phyloP scores from a whole-genome alignment of 2,888 invertebrate species.

The Sipha maydis region DNA sequence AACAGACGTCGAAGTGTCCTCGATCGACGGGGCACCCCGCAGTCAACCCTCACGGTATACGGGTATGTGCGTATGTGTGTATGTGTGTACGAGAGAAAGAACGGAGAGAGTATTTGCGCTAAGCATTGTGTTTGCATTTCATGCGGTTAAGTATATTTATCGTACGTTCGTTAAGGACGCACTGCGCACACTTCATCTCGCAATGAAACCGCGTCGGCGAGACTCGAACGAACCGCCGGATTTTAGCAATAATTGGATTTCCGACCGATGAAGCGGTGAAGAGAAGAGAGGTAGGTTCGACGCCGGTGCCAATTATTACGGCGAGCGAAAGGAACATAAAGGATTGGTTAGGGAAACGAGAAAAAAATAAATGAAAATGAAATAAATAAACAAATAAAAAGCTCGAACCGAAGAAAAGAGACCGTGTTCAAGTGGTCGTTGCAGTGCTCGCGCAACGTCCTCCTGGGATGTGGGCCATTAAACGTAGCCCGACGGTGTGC shows the following conservation, averaged over 20 bases:
- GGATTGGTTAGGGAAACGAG: not conserved
- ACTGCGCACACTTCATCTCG: not conserved
- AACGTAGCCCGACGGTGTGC: conserved; percentile 13
- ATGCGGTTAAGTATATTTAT: not conserved
- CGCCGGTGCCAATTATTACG: conserved; percentile 49
- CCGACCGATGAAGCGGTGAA: not conserved
- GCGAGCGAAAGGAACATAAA: conserved; percentile 1
- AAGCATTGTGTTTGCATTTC: conserved; percentile 1
- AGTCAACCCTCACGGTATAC: not conserved
- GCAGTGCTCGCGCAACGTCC: conserved; percentile 33
- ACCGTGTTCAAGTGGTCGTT: conserved; percentile 56
- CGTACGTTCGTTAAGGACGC: conserved; percentile 3
- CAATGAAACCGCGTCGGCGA: not conserved
- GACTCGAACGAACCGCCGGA: conserved; percentile 31
- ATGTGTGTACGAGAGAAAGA: not conserved
- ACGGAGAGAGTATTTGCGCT: not conserved
- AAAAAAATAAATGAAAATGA: no score
- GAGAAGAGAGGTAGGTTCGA: not conserved
- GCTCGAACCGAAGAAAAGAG: conserved; percentile 33
- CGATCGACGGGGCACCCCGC: conserved; percentile 1
- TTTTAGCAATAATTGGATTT: conserved; percentile 56
- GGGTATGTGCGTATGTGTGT: not conserved
- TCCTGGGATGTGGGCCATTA: conserved; percentile 62
- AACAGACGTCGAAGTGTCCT: not conserved
- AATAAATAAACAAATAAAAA: no score